Evolutionary conservation across 2,888 invertebrate species (phyloP).

Genomic region (Pseudeuparius sepicola): DNA sequence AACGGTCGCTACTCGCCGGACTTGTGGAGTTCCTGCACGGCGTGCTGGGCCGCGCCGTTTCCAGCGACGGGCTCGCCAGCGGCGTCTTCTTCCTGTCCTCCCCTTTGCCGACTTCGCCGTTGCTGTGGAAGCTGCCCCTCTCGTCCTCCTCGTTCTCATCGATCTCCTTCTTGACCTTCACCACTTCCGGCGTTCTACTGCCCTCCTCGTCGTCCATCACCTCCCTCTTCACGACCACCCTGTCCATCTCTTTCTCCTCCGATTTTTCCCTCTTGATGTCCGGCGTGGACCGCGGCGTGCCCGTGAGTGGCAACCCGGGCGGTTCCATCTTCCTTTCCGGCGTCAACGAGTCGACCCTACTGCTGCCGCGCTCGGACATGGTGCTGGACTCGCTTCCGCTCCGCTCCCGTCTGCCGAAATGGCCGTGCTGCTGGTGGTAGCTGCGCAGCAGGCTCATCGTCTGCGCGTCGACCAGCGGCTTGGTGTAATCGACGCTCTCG

Average conservation of each 20-base stretch:
- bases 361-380: conserved; percentile 73
- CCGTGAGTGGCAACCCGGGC: conserved; percentile 45
- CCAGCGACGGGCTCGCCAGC: conserved; percentile 35
- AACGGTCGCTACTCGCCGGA: conserved; percentile 68
- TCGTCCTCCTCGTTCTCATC: conserved; percentile 40
- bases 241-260: conserved; percentile 31
- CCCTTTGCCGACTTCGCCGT: conserved; percentile 32
- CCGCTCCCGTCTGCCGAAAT: conserved; percentile 61
- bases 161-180: conserved; percentile 32
- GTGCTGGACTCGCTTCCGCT: conserved; percentile 86
- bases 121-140: conserved; percentile 35
- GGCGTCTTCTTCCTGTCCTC: conserved; percentile 34
- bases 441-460: conserved; percentile 74
- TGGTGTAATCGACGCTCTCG: conserved; percentile 87
- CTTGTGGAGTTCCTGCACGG: conserved; percentile 55
- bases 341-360: conserved; percentile 69
- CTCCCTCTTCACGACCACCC: conserved; percentile 36
- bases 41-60: conserved; percentile 42
- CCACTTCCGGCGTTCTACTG: conserved; percentile 36
- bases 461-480: conserved; percentile 80
- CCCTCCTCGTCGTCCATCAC: conserved; percentile 39
- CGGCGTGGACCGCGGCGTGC: conserved; percentile 57
- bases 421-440: conserved; percentile 56
- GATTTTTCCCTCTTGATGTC: conserved; percentile 47
- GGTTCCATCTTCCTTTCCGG: conserved; percentile 68